Conservation (phyloP, 2,888 invertebrate genomes). For the Eilema caniola region DNA sequence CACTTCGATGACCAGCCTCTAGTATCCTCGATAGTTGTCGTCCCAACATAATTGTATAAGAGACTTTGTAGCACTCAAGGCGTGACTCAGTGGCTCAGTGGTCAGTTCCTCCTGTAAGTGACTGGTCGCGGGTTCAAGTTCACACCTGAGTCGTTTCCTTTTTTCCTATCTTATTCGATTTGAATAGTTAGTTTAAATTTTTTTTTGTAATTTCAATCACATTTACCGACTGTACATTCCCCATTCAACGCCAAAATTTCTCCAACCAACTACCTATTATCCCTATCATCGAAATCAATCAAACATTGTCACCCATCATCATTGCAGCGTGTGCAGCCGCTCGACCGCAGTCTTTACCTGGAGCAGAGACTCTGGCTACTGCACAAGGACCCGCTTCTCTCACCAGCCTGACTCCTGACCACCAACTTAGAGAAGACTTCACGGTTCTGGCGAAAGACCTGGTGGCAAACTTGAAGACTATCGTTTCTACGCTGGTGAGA, state of each 20-base stretch:
- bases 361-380: conserved; percentile 76
- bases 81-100: too few species aligned
- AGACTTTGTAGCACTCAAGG: too few species aligned
- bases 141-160: too few species aligned
- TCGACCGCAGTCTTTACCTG: conserved; percentile 87
- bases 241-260: neutral
- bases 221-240: conserved; percentile 5
- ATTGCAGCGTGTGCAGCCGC: conserved; percentile 81
- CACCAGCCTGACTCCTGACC: conserved; percentile 80
- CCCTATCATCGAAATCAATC: neutral
- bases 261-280: neutral
- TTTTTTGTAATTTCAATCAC: too few species aligned
- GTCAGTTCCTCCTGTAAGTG: too few species aligned
- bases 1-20: too few species aligned
- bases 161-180: too few species aligned
- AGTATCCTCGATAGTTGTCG: too few species aligned
- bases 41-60: too few species aligned
- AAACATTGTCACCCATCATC: conserved; percentile 18
- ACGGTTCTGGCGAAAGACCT: conserved; percentile 90
- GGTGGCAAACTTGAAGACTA: conserved; percentile 88
- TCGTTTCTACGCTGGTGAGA: conserved; percentile 81
- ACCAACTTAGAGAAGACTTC: conserved; percentile 89
- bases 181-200: too few species aligned
- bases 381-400: conserved; percentile 73
- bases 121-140: too few species aligned